Evolutionary conservation across 1,140 invertebrate genomes (phyloP).

Genomic region (Ylistrum balloti): DNA sequence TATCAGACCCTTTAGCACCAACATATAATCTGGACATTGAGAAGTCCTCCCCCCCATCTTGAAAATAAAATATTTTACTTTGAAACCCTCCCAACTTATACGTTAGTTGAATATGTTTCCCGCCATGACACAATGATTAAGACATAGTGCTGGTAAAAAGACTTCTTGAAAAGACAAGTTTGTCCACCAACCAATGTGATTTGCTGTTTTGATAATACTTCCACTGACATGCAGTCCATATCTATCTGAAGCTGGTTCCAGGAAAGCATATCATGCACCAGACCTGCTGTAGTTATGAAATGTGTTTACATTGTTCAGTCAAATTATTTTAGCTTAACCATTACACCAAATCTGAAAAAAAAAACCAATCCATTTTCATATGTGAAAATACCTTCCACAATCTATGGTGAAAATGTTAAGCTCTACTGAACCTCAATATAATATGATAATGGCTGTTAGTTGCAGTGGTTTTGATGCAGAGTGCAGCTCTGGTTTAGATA

Average conservation of each 20-base stretch:
- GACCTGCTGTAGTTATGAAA: background rate
- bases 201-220: background rate
- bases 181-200: background rate
- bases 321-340: background rate
- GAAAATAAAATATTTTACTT: too few species aligned
- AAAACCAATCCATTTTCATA: background rate
- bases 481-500: background rate
- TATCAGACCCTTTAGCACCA: too few species aligned
- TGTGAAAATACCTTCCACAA: background rate
- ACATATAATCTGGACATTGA: too few species aligned
- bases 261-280: background rate
- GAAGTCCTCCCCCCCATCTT: too few species aligned
- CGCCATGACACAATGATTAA: too few species aligned
- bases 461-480: background rate
- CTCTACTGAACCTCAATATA: background rate
- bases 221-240: background rate
- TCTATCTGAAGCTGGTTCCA: background rate
- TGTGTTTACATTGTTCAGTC: background rate
- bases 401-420: too few species aligned
- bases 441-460: background rate
- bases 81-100: too few species aligned
- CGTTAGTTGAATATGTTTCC: too few species aligned
- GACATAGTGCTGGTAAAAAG: too few species aligned
- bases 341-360: background rate
- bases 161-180: too few species aligned